Base-by-base conservation (phyloP, 2,797 vertebrate genomes). In the Eremophila alpestris region DNA sequence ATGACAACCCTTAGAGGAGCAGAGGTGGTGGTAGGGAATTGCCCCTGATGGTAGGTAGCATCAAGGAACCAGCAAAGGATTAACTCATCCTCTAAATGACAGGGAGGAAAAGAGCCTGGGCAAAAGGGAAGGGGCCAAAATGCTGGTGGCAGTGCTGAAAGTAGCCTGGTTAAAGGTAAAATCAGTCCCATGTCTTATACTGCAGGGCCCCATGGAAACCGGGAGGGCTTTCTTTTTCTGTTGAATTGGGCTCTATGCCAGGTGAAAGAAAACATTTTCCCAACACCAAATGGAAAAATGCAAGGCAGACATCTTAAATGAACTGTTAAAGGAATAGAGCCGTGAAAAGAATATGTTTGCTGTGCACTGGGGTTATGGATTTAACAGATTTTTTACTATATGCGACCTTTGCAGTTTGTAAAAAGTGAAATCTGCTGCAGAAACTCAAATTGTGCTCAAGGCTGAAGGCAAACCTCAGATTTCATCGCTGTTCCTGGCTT, bases 191-290 rank as follows among this genome's bases (percentile, higher is more conserved):
- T 89, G 80, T 45, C 94, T 91, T 89, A 15, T 30, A n/a, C 46
- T 75, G 86, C 76, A 78, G 94, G 94, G 96, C 83, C 92, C 78
- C 78, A 41, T 91, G 87, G 83, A 94, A 58, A 89, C 4, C 64
- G 56, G 81, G 36, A 95, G 82, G 54, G 26, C 67, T 90, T 71
- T 77, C 83, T 71, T 89, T 63, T 86, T 94, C 95, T 95, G 91
- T 95, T 93, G 89, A 95, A 95, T 96, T 22, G 82, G 95, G 93
- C 86, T 69, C 54, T 41, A 7, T 26, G 92, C 96, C 93, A 96
- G 87, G 52, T 84, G 85, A 97, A 97, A 75, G 93, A 96, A 97
- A 97, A 96, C 92, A 93, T 96, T 96, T 96, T 95, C 94, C 86
- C 83, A 89, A 87, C 87, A 96, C 89, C 87, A 94, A 96, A 89